These are phyloP conservation scores for Odontesthes bonariensis DNA, from an alignment of 2,113 vertebrate species.

Conservation along the genomic window DNA sequence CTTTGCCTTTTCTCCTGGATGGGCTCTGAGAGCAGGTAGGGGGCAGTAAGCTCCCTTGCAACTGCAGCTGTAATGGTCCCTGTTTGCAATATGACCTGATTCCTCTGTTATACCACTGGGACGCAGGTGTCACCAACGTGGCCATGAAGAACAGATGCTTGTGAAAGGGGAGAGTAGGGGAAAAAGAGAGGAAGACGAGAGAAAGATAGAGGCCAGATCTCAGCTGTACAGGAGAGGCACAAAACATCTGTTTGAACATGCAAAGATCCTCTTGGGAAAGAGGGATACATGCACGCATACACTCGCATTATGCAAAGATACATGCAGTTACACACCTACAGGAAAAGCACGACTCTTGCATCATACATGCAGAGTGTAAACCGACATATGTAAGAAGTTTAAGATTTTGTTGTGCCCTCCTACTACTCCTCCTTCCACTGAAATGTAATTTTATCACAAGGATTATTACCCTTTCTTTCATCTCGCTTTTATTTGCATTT, in stretches of 20 bases:
- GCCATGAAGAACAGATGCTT: constrained; percentile 68
- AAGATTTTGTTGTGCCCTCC: constrained; percentile 8
- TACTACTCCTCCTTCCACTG: constrained; percentile 7
- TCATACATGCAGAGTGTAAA: constrained; percentile 39
- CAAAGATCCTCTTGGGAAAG: constrained; percentile 65
- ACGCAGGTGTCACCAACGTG: constrained; percentile 69
- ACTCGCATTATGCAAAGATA: constrained; percentile 25
- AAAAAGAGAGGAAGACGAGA: constrained; percentile 24
- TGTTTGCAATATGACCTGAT: constrained; percentile 73
- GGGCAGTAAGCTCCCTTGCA: constrained; percentile 21
- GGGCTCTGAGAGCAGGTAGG: constrained; percentile 24
- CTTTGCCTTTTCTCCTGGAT: constrained; percentile 3
- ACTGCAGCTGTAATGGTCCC: constrained; percentile 53
- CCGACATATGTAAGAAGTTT: constrained; percentile 27
- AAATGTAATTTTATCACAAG: constrained; percentile 35
- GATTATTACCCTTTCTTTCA: constrained; percentile 47
- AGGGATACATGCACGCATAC: constrained; percentile 19
- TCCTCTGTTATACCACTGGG: constrained; percentile 49
- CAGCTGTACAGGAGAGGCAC: constrained; percentile 40
- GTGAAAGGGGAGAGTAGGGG: constrained; percentile 59
- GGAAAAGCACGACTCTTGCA: constrained; percentile 34
- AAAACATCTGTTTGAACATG: constrained; percentile 74
- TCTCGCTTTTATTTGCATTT: constrained; percentile 47
- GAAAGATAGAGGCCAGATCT: constrained; percentile 52
- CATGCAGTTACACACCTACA: constrained; percentile 32